Evolutionary conservation across 2,113 vertebrate genomes (phyloP), one percentile per base, ranked within the genome.

Genomic region (Triplophysa rosa): DNA sequence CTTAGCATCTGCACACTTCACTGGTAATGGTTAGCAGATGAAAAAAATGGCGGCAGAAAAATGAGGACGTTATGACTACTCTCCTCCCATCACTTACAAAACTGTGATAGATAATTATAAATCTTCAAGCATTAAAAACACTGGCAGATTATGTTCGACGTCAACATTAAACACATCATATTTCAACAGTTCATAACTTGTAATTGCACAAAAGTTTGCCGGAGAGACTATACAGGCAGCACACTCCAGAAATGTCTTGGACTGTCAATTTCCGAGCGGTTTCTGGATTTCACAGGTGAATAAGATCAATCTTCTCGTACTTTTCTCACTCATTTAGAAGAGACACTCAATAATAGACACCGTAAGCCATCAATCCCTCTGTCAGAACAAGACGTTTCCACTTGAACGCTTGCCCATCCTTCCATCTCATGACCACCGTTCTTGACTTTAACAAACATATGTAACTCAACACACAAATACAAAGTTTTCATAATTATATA

Each of bases 331-430:
- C 26, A 4, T 65, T 76, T 76, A 37, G 19, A 74, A 63, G 40
- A 29, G 23, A 63, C 40, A 62, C 59, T 52, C 37, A 17, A 63
- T 73, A 59, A 29, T 26, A 64, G 49, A 83, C 74, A 79, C 82
- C 72, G 73, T 85, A 70, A 63, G 8, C 82, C 80, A 86, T 91
- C 87, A 83, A 85, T 90, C 88, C 85, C 45, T 59, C 85, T 88
- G 87, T 84, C 89, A 84, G 67, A 65, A 6, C 42, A 49, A 24
- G 45, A 64, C 2, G 2, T 76, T 65, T 76, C 62, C 42, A 33
- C 42, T 76, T 64, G 61, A 76, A 23, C n/a, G 19, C 59, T 9
- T 19, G 1, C 17, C 13, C 45, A 9, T 19, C 16, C 24, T 26
- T 65, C 45, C 40, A 26, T 74, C 9, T 10, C 26, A 29, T 26